phyloP scores from a whole-genome alignment of 2,888 invertebrate genomes.

The Idaea straminata region DNA sequence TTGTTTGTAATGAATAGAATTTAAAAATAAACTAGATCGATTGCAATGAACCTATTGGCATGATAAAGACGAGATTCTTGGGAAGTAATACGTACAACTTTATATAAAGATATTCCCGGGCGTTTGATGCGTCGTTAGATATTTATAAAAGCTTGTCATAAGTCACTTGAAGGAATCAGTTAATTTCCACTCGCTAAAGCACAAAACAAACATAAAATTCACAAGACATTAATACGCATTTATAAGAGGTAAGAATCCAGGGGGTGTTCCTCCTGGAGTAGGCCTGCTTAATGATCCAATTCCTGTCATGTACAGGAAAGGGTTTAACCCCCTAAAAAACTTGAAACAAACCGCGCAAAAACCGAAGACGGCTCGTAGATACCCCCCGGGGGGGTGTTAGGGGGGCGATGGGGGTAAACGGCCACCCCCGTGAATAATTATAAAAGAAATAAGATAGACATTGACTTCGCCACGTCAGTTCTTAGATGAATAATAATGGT shows the following conservation, averaged over 20 bases:
- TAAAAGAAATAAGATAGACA: slow-evolving; percentile 81
- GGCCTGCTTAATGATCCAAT: slow-evolving; percentile 80
- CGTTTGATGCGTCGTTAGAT: no score
- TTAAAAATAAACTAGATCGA: no score
- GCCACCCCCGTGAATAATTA: slow-evolving; percentile 73
- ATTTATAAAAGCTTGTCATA: neutral
- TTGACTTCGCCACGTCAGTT: slow-evolving; percentile 75
- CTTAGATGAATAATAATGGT: slow-evolving; percentile 77
- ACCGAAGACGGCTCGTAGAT: slow-evolving; percentile 75
- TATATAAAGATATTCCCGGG: no score
- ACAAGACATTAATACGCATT: slow-evolving; percentile 11
- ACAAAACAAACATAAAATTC: slow-evolving; percentile 33
- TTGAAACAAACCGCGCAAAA: slow-evolving; percentile 80
- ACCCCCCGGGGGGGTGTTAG: slow-evolving; percentile 47
- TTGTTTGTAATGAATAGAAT: no score
- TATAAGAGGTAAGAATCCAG: neutral
- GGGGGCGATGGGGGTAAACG: slow-evolving; percentile 13
- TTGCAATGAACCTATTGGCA: no score
- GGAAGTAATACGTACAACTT: no score
- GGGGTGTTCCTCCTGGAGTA: slow-evolving; percentile 24
- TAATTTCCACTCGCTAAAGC: neutral
- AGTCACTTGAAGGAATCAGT: neutral
- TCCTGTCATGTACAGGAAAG: slow-evolving; percentile 80
- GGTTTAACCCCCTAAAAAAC: slow-evolving; percentile 79
- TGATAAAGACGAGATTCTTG: no score